A percentile compares a stretch with the other conserved stretches of the same genome.
Evolutionary conservation across 2,888 invertebrate species (phyloP).

Genomic region (Macroteleia sp.): DNA sequence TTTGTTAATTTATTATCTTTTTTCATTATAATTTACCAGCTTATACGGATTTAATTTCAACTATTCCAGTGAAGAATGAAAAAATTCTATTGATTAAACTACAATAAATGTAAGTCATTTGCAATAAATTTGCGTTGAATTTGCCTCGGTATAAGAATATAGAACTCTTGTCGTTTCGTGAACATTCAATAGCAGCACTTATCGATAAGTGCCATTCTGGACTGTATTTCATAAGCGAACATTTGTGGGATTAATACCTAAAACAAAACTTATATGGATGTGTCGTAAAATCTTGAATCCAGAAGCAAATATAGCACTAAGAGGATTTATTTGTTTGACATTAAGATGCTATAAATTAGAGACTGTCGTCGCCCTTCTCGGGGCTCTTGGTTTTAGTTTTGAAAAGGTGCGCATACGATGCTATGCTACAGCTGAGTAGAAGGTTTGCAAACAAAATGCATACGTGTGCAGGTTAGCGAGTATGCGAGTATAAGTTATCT

Average conservation of each 20-base stretch:
- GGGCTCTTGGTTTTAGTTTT: conserved; percentile 8
- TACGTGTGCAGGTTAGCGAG: conserved; percentile 11
- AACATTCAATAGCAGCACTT: conserved; percentile 16
- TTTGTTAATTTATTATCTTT: no score
- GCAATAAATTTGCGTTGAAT: no score
- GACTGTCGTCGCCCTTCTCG: conserved; percentile 22
- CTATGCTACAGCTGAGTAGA: neutral
- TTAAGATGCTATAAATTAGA: conserved; percentile 57
- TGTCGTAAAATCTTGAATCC: conserved; percentile 28
- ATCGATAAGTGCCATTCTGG: conserved; percentile 25
- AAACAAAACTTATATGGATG: conserved; percentile 22
- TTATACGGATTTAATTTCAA: no score
- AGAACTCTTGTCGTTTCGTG: no score
- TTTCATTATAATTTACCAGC: no score
- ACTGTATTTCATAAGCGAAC: conserved; percentile 20
- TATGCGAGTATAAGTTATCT: neutral
- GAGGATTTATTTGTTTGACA: conserved; percentile 57
- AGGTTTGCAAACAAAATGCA: conserved; percentile 6
- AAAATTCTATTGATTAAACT: no score
- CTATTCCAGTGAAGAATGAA: no score
- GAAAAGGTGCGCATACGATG: conserved; percentile 20
- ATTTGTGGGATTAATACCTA: conserved; percentile 25
- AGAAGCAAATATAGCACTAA: conserved; percentile 29
- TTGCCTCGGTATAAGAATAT: no score
- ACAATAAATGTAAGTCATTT: no score